These are phyloP conservation scores for Epinotia nisella DNA, from an alignment of 2,888 invertebrate genomes.

Conservation along the genomic window DNA sequence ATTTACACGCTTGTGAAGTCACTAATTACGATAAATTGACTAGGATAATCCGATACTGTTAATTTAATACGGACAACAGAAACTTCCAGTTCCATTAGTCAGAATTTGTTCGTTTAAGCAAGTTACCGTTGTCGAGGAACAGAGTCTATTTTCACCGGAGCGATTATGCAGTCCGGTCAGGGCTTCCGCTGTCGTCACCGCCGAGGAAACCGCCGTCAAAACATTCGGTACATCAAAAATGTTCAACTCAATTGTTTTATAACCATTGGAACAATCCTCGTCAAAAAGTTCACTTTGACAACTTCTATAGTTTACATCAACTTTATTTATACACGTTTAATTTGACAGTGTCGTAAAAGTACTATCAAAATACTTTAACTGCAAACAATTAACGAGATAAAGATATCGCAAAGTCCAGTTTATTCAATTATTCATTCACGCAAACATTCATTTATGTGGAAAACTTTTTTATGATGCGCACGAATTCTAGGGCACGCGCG, in stretches of 20 bases:
- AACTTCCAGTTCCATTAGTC: conserved; percentile 39
- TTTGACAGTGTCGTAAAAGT: background rate
- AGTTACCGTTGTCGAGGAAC: conserved; percentile 65
- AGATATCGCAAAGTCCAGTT: background rate
- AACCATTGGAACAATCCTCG: conserved; percentile 44
- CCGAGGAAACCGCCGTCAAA: conserved; percentile 72
- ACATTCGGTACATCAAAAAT: conserved; percentile 53
- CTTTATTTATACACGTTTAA: conserved; percentile 11
- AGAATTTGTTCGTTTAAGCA: conserved; percentile 44
- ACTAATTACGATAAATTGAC: conserved; percentile 25
- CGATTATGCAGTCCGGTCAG: conserved; percentile 63
- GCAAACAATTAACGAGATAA: background rate
- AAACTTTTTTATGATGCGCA: conserved; percentile 32
- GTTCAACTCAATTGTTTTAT: conserved; percentile 48
- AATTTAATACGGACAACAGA: conserved; percentile 32
- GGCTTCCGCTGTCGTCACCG: conserved; percentile 52
- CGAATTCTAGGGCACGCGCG: conserved; percentile 36
- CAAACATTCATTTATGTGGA: conserved; percentile 18
- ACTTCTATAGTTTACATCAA: conserved; percentile 44
- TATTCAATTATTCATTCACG: background rate
- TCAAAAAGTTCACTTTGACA: conserved; percentile 35
- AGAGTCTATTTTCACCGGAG: conserved; percentile 70
- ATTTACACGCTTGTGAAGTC: conserved; percentile 15
- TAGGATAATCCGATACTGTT: conserved; percentile 38
- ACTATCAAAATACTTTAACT: background rate